A percentile compares a stretch with the other conserved stretches of the same genome.
Conservation (phyloP, 2,113 vertebrate genomes). For the Scortum barcoo region DNA sequence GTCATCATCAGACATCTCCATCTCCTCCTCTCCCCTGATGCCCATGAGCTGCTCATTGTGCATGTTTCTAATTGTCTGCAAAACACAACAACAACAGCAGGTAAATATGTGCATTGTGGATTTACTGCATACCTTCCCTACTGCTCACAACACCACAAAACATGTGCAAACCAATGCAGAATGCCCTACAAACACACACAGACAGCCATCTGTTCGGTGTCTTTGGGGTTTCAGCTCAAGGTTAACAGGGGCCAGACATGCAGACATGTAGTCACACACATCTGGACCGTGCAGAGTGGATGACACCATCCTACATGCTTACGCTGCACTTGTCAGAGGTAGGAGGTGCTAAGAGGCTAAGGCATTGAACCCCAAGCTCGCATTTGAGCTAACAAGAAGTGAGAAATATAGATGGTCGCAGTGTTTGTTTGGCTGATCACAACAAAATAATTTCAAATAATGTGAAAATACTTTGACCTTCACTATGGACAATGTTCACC, state of each 20-base stretch:
- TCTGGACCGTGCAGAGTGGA: not conserved
- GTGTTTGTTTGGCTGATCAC: not conserved
- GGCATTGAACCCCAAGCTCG: not conserved
- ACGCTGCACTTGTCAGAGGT: not conserved
- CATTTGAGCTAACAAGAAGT: not conserved
- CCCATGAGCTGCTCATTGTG: slow-evolving; percentile 92
- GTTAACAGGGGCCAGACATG: not conserved
- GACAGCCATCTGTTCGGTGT: not conserved
- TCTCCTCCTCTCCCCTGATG: slow-evolving; percentile 95
- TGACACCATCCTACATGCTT: not conserved
- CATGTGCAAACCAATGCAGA: not conserved
- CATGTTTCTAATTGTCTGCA: slow-evolving; percentile 62
- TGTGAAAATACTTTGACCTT: slow-evolving; percentile 8
- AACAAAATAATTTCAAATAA: not conserved
- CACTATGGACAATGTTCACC: not conserved
- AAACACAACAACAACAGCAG: not conserved
- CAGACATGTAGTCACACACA: not conserved
- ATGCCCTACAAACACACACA: not conserved
- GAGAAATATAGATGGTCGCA: not conserved
- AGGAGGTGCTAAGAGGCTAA: not conserved
- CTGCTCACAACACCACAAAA: not conserved
- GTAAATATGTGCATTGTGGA: not conserved
- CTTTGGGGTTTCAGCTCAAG: not conserved
- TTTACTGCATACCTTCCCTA: not conserved
- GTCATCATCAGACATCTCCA: slow-evolving; percentile 99